Evolutionary conservation across 2,888 invertebrate species (phyloP).

Genomic region (Rambutsinella grinnellia): DNA sequence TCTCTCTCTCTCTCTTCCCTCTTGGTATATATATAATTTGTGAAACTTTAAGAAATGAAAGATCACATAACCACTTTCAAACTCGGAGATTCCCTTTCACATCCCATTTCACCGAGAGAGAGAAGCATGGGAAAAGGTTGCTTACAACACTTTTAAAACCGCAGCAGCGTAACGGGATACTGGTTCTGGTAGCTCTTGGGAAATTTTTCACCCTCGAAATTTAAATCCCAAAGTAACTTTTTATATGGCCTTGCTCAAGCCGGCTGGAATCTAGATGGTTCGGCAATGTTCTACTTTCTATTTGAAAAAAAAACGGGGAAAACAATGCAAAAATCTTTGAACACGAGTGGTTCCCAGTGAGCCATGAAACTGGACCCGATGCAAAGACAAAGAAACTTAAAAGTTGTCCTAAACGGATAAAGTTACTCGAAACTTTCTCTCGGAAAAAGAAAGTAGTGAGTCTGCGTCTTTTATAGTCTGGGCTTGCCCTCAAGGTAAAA

Average conservation of each 20-base stretch:
- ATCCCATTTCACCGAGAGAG: slow-evolving; percentile 43
- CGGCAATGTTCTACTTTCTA: too few relatives aligned
- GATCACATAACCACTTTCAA: too few relatives aligned
- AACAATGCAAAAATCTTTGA: not conserved
- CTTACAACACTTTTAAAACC: slow-evolving; percentile 47
- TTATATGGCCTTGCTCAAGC: not conserved
- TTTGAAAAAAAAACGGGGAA: not conserved
- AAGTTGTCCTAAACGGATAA: not conserved
- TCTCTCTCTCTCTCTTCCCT: too few relatives aligned
- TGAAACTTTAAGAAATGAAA: too few relatives aligned
- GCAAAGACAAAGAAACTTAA: not conserved
- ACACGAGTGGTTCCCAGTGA: not conserved
- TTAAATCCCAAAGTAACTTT: not conserved
- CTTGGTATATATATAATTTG: too few relatives aligned
- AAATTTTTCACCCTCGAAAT: slow-evolving; percentile 24
- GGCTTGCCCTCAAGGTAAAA: slow-evolving; percentile 15
- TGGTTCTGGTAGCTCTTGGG: slow-evolving; percentile 32
- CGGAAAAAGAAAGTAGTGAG: not conserved
- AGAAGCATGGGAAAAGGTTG: slow-evolving; percentile 23
- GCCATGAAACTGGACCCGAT: not conserved
- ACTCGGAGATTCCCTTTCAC: slow-evolving; percentile 50
- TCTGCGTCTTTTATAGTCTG: too few relatives aligned
- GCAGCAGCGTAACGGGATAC: slow-evolving; percentile 41
- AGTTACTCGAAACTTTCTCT: not conserved
- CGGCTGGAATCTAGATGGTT: too few relatives aligned